Evolutionary conservation across 1,140 invertebrate genomes (phyloP), one percentile per base, ranked within the genome.

Genomic region (Dryas iulia): DNA sequence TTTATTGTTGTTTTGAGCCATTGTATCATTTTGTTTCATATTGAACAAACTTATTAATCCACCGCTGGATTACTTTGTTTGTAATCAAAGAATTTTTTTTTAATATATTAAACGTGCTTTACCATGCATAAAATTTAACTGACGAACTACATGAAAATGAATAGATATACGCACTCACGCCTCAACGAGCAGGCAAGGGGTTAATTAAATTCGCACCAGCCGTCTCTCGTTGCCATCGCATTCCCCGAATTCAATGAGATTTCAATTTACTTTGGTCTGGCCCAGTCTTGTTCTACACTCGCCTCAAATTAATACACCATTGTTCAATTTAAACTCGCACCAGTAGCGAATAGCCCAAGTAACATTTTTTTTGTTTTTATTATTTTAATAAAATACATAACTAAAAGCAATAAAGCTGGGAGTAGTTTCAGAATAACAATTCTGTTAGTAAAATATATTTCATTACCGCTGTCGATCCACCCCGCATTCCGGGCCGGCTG

Each of bases 141-240:
- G 31, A 57, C 69, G 75, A 78, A 78, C 71, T 66, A 62, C 73
- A 66, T 67, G 72, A 67, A 65, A 78, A 67, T 78, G 75, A 71
- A 68, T 76, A 73, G 76, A 77, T 76, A 74, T 79, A 82, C 74
- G 67, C 66, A 73, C 73, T 73, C 75, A 78, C 77, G 85, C 74
- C 81, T 80, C 81, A 84, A 85, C 84, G 84, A 84, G 86, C 82
- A 76, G 77, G 73, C 75, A 82, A 87, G 84, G 88, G 87, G 87
- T 90, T 91, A 90, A 91, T 91, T 91, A 91, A 91, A 90, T 91
- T 91, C 82, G 83, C 89, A 90, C 85, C 84, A 86, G 80, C 79
- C 83, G 79, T 72, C 83, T 81, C 84, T 81, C 86, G 79, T 79
- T 81, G 81, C 78, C 84, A 82, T 86, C 87, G 79, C 85, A 91